These are phyloP conservation scores for Microplitis mediator DNA, from an alignment of 1,140 invertebrate species.

Conservation along the genomic window DNA sequence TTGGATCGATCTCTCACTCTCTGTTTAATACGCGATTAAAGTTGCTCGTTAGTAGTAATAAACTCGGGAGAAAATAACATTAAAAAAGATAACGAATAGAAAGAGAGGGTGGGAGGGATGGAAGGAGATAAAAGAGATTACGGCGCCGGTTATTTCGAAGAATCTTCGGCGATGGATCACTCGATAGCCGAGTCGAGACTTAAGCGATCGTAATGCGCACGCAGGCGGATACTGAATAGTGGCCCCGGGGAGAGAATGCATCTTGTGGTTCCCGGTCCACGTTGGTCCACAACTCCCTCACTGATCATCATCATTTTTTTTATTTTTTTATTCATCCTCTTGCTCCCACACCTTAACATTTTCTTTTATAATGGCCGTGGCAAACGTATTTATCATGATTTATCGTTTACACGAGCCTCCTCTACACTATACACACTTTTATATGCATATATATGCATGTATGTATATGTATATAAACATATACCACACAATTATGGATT, in stretches of 20 bases:
- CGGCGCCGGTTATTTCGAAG: constrained; percentile 43
- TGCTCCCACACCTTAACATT: constrained; percentile 29
- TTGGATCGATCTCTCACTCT: constrained; percentile 15
- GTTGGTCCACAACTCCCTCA: constrained; percentile 30
- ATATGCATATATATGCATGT: too few relatives aligned
- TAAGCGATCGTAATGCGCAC: constrained; percentile 58
- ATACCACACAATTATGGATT: constrained; percentile 47
- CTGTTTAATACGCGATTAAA: neutral
- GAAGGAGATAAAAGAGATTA: constrained; percentile 5
- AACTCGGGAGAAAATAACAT: constrained; percentile 8
- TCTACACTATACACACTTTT: constrained; percentile 27
- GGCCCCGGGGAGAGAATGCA: constrained; percentile 43
- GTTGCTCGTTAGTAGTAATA: constrained; percentile 23
- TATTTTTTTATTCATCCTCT: constrained; percentile 19
- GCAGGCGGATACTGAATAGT: constrained; percentile 42
- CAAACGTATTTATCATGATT: constrained; percentile 62
- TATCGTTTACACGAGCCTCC: constrained; percentile 57
- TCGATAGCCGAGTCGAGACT: constrained; percentile 53
- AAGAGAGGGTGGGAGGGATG: neutral
- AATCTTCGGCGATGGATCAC: constrained; percentile 57
- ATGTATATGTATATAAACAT: constrained; percentile 8
- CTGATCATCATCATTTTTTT: constrained; percentile 10
- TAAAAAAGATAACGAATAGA: neutral
- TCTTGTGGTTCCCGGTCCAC: constrained; percentile 6
- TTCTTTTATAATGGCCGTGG: constrained; percentile 52